Evolutionary conservation across 2,113 vertebrate species (phyloP).

Genomic region (Aythya baeri): DNA sequence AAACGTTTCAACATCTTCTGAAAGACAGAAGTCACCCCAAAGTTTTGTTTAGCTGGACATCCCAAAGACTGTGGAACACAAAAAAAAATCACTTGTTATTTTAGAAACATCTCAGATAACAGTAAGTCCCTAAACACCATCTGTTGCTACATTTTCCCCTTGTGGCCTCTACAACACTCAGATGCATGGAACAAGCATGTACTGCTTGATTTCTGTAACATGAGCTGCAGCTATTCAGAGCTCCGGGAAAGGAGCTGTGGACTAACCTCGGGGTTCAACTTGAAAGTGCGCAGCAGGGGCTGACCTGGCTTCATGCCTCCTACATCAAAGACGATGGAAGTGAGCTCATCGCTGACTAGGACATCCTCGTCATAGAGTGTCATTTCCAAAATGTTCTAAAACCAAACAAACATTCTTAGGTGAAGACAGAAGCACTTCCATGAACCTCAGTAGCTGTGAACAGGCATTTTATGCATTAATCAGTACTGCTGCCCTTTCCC

Average conservation of each 20-base stretch:
- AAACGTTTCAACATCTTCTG: background rate
- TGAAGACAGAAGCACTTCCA: background rate
- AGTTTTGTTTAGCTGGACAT: background rate
- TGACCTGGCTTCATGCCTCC: conserved; percentile 61
- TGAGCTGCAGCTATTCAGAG: background rate
- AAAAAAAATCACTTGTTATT: background rate
- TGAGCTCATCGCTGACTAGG: conserved; percentile 67
- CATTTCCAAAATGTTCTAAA: conserved; percentile 79
- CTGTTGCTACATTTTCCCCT: background rate
- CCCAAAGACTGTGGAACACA: background rate
- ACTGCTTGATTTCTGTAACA: background rate
- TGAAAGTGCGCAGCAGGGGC: conserved; percentile 63
- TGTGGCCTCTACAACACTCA: background rate
- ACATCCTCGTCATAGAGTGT: conserved; percentile 78
- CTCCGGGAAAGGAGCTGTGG: background rate
- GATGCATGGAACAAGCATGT: background rate
- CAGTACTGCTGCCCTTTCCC: background rate
- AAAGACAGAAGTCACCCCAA: background rate
- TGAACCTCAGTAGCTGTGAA: background rate
- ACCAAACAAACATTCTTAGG: background rate
- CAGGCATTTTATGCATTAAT: background rate
- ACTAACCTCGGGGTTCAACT: conserved; percentile 71
- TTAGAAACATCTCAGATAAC: background rate
- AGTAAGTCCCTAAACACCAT: background rate
- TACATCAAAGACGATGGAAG: conserved; percentile 69